phyloP scores from a whole-genome alignment of 2,797 vertebrate genomes.

The Simalia tracyae region DNA sequence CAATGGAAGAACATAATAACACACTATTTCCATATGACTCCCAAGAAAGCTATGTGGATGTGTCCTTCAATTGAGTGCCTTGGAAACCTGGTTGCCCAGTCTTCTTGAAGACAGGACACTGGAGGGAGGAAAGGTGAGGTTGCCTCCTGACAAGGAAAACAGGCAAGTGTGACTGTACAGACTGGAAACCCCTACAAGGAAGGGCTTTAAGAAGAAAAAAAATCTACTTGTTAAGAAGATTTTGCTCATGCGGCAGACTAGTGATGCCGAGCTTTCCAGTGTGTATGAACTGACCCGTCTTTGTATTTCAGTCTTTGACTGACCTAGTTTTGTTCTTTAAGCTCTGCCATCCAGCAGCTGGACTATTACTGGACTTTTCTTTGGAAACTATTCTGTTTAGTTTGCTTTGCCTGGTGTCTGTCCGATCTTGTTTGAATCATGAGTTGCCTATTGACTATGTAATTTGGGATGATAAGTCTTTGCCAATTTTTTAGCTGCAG shows the following conservation, averaged over 20 bases:
- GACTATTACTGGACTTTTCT: background rate
- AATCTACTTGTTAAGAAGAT: background rate
- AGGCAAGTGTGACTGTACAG: background rate
- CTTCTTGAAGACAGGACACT: background rate
- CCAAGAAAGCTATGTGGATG: background rate
- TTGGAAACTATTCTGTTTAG: background rate
- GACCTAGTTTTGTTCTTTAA: background rate
- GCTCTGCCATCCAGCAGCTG: background rate
- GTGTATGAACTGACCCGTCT: rapidly evolving
- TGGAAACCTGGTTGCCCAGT: background rate
- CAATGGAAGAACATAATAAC: too few species aligned
- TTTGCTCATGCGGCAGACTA: background rate
- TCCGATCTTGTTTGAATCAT: background rate
- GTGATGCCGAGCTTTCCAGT: background rate
- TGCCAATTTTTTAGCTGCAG: background rate
- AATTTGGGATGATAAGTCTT: background rate
- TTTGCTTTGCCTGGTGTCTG: background rate
- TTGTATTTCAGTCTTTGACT: background rate
- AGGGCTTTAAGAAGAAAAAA: background rate
- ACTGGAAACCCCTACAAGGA: background rate
- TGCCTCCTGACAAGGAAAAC: background rate
- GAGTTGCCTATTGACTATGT: background rate
- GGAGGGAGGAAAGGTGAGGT: background rate
- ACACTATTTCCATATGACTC: too few species aligned
- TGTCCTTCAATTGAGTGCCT: background rate